Conservation (phyloP, 2,797 vertebrate genomes). For the Hybognathus amarus region DNA sequence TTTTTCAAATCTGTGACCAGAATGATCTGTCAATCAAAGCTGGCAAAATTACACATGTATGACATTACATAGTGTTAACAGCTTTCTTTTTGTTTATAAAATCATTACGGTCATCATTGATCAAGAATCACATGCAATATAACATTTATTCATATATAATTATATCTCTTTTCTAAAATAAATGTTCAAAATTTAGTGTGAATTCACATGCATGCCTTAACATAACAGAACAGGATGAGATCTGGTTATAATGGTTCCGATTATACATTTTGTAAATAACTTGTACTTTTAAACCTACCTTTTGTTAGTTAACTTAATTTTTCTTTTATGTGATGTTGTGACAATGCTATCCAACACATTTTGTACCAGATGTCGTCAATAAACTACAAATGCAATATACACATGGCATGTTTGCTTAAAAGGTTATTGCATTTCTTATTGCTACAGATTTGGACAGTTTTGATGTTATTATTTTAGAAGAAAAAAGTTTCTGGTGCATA, state of each 20-base stretch:
- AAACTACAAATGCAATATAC: neutral
- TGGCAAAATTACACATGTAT: neutral
- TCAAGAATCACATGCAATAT: neutral
- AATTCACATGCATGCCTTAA: neutral
- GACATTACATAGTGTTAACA: neutral
- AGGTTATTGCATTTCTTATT: too few relatives aligned
- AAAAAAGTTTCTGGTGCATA: neutral
- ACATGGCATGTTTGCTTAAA: too few relatives aligned
- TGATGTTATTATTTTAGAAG: neutral
- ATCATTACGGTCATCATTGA: neutral
- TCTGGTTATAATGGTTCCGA: neutral
- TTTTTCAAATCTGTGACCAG: neutral
- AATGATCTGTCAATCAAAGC: neutral
- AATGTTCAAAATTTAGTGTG: neutral
- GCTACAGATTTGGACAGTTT: neutral
- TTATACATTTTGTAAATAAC: constrained; percentile 1
- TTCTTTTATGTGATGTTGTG: neutral
- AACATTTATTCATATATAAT: neutral
- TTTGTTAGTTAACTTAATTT: constrained; percentile 9
- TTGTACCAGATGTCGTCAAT: constrained; percentile 14
- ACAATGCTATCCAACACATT: neutral
- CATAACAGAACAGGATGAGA: neutral
- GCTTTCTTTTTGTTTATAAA: neutral
- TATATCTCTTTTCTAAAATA: too few relatives aligned
- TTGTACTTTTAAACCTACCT: neutral